These are phyloP conservation scores for Hyles lineata DNA, from an alignment of 2,888 invertebrate genomes.

Conservation along the genomic window DNA sequence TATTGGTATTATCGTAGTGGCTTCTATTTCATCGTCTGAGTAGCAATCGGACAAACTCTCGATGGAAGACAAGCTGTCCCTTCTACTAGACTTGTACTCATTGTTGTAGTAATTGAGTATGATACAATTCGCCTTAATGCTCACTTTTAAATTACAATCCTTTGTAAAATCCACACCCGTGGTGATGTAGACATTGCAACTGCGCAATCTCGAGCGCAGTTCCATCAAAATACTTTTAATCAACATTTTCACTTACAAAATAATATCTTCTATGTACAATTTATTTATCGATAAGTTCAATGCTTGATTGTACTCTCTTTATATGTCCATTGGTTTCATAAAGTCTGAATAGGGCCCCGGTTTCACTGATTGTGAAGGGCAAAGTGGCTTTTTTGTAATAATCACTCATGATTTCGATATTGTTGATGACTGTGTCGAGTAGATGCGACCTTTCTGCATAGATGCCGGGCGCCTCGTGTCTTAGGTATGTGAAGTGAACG, in stretches of 20 bases:
- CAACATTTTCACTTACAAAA: conserved; percentile 69
- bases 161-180: conserved; percentile 74
- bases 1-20: conserved; percentile 66
- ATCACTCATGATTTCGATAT: conserved; percentile 91
- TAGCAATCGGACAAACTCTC: conserved; percentile 78
- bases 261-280: conserved; percentile 33
- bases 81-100: conserved; percentile 53
- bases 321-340: conserved; percentile 85
- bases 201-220: conserved; percentile 84
- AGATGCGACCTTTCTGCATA: conserved; percentile 94
- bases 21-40: conserved; percentile 72
- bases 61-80: conserved; percentile 77
- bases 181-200: conserved; percentile 85
- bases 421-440: conserved; percentile 94
- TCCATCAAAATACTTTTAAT: conserved; percentile 84
- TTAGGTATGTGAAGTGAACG: conserved; percentile 94
- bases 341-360: conserved; percentile 88
- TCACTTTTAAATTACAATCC: conserved; percentile 77
- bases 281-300: conserved; percentile 68
- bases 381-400: conserved; percentile 94
- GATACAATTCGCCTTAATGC: conserved; percentile 76
- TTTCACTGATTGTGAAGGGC: conserved; percentile 91
- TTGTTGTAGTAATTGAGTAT: conserved; percentile 74
- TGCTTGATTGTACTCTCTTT: conserved; percentile 68
- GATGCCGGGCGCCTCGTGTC: conserved; percentile 92